Conservation (phyloP, 2,797 vertebrate species). For the Channa striata region DNA sequence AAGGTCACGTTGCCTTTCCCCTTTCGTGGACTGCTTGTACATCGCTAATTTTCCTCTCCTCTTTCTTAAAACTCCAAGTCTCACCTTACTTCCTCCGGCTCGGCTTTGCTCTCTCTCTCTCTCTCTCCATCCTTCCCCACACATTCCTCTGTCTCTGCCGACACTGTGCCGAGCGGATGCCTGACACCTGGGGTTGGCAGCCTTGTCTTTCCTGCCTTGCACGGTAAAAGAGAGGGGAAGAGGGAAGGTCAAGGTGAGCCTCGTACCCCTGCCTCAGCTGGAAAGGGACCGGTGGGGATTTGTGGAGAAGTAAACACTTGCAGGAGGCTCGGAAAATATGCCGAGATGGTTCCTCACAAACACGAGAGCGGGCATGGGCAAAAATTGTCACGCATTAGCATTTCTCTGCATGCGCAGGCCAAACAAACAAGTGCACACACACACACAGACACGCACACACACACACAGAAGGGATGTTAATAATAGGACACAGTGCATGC, state of each 20-base stretch:
- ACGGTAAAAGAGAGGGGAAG: constrained; percentile 10
- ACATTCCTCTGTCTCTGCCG: constrained; percentile 54
- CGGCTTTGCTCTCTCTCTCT: constrained; percentile 6
- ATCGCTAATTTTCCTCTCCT: background rate
- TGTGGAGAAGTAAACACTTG: constrained; percentile 44
- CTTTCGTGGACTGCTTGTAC: background rate
- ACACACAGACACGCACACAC: background rate
- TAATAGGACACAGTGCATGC: background rate
- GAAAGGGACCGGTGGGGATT: constrained; percentile 26
- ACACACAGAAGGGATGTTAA: constrained; percentile 2
- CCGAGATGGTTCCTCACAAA: constrained; percentile 24
- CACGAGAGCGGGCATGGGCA: background rate
- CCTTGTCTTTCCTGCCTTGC: constrained; percentile 45
- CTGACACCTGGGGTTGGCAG: constrained; percentile 57
- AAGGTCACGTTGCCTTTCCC: constrained; percentile 20
- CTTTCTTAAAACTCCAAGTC: constrained; percentile 5
- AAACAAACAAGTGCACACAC: constrained; percentile 5
- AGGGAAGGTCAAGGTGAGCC: constrained; percentile 16
- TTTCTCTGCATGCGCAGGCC: background rate
- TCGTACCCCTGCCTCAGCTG: constrained; percentile 38
- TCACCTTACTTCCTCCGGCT: background rate
- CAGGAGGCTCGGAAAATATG: constrained; percentile 34
- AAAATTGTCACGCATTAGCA: background rate
- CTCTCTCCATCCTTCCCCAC: constrained; percentile 41
- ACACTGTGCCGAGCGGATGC: constrained; percentile 54